Evolutionary conservation across 2,888 invertebrate species (phyloP), one percentile per base, ranked within the genome.

Genomic region (Smittia aterrima): DNA sequence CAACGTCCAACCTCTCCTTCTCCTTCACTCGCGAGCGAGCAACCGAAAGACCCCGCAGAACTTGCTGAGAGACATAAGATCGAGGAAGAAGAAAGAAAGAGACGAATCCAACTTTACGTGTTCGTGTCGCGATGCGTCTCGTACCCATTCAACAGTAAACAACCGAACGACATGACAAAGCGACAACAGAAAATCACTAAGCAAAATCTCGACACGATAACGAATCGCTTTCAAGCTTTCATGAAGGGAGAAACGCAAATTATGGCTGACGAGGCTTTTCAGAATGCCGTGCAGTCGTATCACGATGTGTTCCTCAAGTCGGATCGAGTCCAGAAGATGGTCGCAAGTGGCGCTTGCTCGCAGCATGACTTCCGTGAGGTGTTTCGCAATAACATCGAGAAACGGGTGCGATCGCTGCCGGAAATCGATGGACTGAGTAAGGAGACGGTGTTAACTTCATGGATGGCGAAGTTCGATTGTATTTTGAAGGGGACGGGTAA

Each of bases 381-480:
- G 75, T 95, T 95, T 84, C 91, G 96, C 83, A 96, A 96, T 83
- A 98, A 98, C 85, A 96, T 99, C 80, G 98, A 99, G 84, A 98
- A 98, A 85, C 88, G 98, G 83, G 96, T 98, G 82, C 92, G 96
- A 84, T 96, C 96, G 81, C 87, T 99, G 80, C 99, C 99, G 77
- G 98, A 99, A 88, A 98, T 99, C 81, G 98, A 99, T 85, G 99
- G 99, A 77, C 85, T 99, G 79, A 98, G 96, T 85, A 99, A 99
- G 86, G 98, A 98, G 85, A 98, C 98, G 62, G 98, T 99, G 54
- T 86, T 98, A 77, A 96, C 96, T 77, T 98, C 98, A 62, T 99
- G 99, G 99, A 92, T 99, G 90, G 96, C 97, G 75, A 99, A 98
- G 84, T 98, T 98, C 84, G 99, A 99, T 85, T 96, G 97, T 83